Evolutionary conservation across 2,797 vertebrate species (phyloP).

Genomic region (Cirrhinus molitorella): DNA sequence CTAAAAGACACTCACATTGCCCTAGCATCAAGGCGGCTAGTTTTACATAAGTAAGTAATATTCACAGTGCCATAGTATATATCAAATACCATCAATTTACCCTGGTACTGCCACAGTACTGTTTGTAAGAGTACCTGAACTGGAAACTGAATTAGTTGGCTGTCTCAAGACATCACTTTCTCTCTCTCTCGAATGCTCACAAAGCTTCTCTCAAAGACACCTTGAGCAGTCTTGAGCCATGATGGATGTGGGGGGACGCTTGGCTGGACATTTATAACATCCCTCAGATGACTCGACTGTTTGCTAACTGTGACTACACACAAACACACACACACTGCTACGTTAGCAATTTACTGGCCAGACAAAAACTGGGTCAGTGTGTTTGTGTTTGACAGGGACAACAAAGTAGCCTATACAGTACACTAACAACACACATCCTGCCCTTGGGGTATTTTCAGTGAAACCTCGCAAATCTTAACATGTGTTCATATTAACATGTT

Average conservation of each 20-base stretch:
- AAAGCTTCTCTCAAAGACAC: constrained; percentile 77
- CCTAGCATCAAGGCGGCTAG: background rate
- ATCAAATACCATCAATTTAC: background rate
- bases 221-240: constrained; percentile 74
- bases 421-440: constrained; percentile 21
- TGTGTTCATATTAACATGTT: background rate
- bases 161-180: constrained; percentile 40
- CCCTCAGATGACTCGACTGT: constrained; percentile 58
- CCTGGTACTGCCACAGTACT: background rate
- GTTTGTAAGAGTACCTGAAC: constrained; percentile 27
- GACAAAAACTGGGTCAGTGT: constrained; percentile 58
- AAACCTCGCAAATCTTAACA: background rate
- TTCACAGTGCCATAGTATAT: background rate
- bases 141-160: constrained; percentile 45
- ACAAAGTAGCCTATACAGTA: constrained; percentile 58
- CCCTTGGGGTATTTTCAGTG: background rate
- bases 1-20: background rate
- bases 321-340: constrained; percentile 45
- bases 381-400: constrained; percentile 35
- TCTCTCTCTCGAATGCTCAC: constrained; percentile 32
- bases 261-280: constrained; percentile 73
- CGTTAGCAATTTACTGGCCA: constrained; percentile 44
- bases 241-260: constrained; percentile 75
- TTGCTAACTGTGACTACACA: constrained; percentile 59
- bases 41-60: background rate